Percentiles rank a stretch among this genome's conserved stretches.
Conservation (phyloP, 2,797 vertebrate genomes). For the Carcharodon carcharias region DNA sequence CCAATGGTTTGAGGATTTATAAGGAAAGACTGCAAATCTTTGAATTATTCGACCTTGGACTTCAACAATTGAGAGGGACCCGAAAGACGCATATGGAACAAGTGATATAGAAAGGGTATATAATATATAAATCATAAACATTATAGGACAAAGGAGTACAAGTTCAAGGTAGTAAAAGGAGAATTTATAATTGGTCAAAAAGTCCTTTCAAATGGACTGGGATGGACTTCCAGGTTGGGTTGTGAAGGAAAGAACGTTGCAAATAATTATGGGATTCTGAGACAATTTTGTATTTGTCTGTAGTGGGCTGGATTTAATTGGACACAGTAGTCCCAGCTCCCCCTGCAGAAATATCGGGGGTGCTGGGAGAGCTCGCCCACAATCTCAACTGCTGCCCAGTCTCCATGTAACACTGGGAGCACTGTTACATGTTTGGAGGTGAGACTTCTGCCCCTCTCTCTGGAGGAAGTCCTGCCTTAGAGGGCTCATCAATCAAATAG, state of each 20-base stretch:
- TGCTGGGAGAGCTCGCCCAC: too few species aligned
- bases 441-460: too few species aligned
- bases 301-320: not conserved
- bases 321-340: too few species aligned
- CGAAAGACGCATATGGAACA: not conserved
- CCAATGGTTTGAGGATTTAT: not conserved
- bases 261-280: not conserved
- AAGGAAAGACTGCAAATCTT: not conserved
- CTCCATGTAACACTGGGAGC: too few species aligned
- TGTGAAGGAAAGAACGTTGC: not conserved
- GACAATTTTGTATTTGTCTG: not conserved
- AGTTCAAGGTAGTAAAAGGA: not conserved
- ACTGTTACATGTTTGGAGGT: too few species aligned
- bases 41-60: not conserved
- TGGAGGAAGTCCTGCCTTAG: too few species aligned
- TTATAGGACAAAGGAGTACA: not conserved
- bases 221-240: not conserved
- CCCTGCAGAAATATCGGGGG: too few species aligned
- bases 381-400: too few species aligned
- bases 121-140: not conserved
- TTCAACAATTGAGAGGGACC: not conserved
- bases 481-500: too few species aligned
- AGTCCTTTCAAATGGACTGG: not conserved
- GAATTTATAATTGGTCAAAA: not conserved
- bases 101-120: not conserved